Evolutionary conservation across 2,888 invertebrate species (phyloP).

Genomic region (Nomada ruficornis): DNA sequence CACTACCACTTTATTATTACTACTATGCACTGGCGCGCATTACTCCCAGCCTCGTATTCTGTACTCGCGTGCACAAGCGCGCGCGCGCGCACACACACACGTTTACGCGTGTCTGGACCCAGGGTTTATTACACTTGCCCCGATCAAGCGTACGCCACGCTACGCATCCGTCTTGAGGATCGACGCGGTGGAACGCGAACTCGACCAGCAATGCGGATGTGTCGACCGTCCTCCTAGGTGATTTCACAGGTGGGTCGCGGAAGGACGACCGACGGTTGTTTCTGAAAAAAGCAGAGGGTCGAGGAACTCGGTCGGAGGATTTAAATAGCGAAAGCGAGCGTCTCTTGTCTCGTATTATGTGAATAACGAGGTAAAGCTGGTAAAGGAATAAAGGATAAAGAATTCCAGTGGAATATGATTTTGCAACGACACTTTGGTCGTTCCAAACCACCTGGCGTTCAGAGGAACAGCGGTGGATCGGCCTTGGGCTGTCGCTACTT

Average conservation of each 20-base stretch:
- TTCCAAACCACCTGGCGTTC: too few species aligned
- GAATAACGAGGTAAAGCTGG: too few species aligned
- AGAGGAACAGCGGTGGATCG: too few species aligned
- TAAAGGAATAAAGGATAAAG: too few species aligned
- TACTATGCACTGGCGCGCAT: conserved; percentile 72
- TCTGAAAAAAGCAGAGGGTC: not conserved
- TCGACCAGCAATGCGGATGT: conserved; percentile 44
- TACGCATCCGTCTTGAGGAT: conserved; percentile 67
- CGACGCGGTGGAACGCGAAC: conserved; percentile 39
- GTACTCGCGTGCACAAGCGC: not conserved
- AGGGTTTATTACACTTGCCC: conserved; percentile 77
- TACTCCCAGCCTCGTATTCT: conserved; percentile 56
- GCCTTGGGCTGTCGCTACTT: too few species aligned
- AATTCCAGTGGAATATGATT: too few species aligned
- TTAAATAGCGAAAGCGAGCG: too few species aligned
- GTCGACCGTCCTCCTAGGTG: conserved; percentile 25
- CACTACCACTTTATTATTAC: conserved; percentile 82
- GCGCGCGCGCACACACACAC: not conserved
- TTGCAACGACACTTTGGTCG: too few species aligned
- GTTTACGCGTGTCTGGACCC: conserved; percentile 33
- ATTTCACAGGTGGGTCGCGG: not conserved
- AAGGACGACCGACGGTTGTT: conserved; percentile 15
- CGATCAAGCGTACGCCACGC: conserved; percentile 72
- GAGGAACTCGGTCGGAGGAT: not conserved
- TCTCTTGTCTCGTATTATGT: too few species aligned